Percentiles rank a stretch among this genome's conserved stretches.
Conservation (phyloP, 2,113 vertebrate genomes). For the Atractosteus spatula region DNA sequence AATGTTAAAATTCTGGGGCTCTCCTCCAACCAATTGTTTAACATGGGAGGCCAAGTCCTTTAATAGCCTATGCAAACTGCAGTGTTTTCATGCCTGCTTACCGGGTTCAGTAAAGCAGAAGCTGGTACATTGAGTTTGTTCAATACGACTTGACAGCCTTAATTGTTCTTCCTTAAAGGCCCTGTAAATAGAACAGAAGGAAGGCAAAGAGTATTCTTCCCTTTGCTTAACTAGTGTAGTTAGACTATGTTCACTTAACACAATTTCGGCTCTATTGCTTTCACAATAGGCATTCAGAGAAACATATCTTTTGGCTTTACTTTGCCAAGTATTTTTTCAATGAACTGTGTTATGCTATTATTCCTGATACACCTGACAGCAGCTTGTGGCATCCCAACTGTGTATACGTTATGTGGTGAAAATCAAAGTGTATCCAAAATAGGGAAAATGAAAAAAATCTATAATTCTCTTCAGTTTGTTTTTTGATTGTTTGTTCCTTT, state of each 20-base stretch:
- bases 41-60: background rate
- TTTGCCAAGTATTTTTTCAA: too few species aligned
- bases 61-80: background rate
- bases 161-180: slow-evolving; percentile 25
- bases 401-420: too few species aligned
- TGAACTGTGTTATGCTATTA: too few species aligned
- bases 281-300: too few species aligned
- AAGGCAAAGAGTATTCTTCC: background rate
- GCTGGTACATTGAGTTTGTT: slow-evolving; percentile 23
- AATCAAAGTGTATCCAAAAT: background rate
- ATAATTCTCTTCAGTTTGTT: background rate
- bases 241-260: too few species aligned
- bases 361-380: too few species aligned
- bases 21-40: too few species aligned
- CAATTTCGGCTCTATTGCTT: too few species aligned
- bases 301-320: too few species aligned
- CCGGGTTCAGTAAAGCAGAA: slow-evolving; percentile 10
- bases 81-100: background rate
- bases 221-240: slow-evolving; percentile 24
- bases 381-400: too few species aligned
- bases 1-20: background rate
- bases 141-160: slow-evolving; percentile 37
- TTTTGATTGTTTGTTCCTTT: background rate
- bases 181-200: slow-evolving; percentile 20
- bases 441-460: background rate